Evolutionary conservation across 2,888 invertebrate genomes (phyloP), one percentile per base, ranked within the genome.

Genomic region (Blera fallax): DNA sequence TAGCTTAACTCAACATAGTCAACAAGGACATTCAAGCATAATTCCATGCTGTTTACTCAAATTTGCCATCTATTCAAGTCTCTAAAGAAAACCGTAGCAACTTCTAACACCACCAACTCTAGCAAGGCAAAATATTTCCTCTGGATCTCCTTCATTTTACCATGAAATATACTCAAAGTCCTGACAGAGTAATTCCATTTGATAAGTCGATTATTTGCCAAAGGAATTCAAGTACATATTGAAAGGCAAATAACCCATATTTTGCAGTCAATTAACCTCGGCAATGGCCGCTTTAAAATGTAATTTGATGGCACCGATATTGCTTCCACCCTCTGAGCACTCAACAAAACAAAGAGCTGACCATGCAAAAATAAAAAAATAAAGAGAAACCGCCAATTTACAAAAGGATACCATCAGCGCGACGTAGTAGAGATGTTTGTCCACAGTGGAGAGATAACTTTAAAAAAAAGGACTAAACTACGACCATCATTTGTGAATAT

Each of bases 231-330:
- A 64, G 72, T 79, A 72, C 72, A 82, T 82, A 83, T 83, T 83
- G 78, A 62, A 78, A 56, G 69, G 77, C 72, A 78, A 78, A 78
- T 72, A 78, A 69, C 83, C 83, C 78, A 83, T 83, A 83, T 78
- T 83, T 83, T 73, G 60, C 78, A 54, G 60, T 54, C 78, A 83
- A 78, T 83, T 83, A 83, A 78, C 78, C 67, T 62, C 83, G 54
- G 37, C 37, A 77, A 82, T 37, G 72, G 70, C 18, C 58, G 54
- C 40, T 72, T 65, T 52, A 58, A 52, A 64, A 77, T 60, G 65
- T 64, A 72, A 77, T 70, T 77, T 82, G 64, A 77, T 82, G 40
- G 64, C 64, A 72, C 16, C 58, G 34, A 37, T 43, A 37, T 50
- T 48, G 0, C 6, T 48, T 56, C 37, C 58, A 65, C 48, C 40